Base-by-base conservation (phyloP, 2,888 invertebrate species). In the Luperina testacea region DNA sequence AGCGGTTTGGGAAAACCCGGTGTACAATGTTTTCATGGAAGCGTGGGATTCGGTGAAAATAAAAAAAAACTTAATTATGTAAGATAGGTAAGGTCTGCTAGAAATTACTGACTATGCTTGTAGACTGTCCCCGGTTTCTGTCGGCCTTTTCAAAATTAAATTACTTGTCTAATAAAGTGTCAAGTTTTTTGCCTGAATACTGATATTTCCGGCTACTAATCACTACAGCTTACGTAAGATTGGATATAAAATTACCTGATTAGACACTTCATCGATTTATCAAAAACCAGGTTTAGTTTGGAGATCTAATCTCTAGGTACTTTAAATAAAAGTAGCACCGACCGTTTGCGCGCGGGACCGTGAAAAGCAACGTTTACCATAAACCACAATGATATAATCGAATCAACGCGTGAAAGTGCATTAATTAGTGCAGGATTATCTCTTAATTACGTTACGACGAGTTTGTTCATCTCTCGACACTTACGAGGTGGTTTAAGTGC, bases 291-390 rank as follows among this genome's bases (percentile, higher is more conserved):
- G 20, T 69, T 8, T 51, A 8, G 5, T 69, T 20, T 13, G 17
- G 6, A 38, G 17, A 17, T 53, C 32, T 24, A 15, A 38, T 57
- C 38, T 20, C n/a, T 42, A n/a, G 11, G 11, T 13, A 71, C 71
- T 42, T 61, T 27, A 1, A 7, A 65, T 13, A 65, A 32, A 27
- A 61, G 27, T 32, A 63, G 7, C 27, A 17, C 24, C 11, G 51
- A 27, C 76, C 84, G 32, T 13, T 77, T 77, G 32, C 0, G 9
- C 69, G 27, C 15, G 2, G 11, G 7, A 24, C 61, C 80, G 73
- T 76, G 64, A 82, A 75, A 82, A 53, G 17, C 32, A 65, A 5
- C 86, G 71, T 79, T 84, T 82, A 86, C 13, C 86, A 80, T 75
- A 80, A 74, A 82, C 57, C 27, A 65, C 17, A 64, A 32, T 82